Percentiles rank a stretch among this genome's conserved stretches.
Conservation (phyloP, 1,140 invertebrate genomes). For the Brachystomella parvula region DNA sequence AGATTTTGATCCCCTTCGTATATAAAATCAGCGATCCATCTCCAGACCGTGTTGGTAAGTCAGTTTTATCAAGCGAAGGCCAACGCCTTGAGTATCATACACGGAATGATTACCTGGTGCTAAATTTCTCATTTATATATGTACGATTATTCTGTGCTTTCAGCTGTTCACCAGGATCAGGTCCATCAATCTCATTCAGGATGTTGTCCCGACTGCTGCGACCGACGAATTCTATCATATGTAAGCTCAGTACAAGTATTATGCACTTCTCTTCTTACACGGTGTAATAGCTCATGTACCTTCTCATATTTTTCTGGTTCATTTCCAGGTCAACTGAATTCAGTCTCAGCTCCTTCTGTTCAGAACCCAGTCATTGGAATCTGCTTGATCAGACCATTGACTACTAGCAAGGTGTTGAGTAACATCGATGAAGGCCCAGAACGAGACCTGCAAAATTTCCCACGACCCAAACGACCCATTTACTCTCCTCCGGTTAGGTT, state of each 20-base stretch:
- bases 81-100: too few species aligned
- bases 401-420: background rate
- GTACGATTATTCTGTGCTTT: too few species aligned
- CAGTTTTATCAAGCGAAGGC: too few species aligned
- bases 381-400: conserved; percentile 7
- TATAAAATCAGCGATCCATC: too few species aligned
- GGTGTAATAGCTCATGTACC: background rate
- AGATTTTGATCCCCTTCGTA: too few species aligned
- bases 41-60: too few species aligned
- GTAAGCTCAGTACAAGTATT: conserved; percentile 8
- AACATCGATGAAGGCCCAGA: conserved; percentile 44
- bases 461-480: conserved; percentile 54
- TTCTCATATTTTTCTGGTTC: background rate
- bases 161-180: background rate
- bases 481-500: conserved; percentile 67
- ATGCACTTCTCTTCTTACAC: background rate
- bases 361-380: background rate
- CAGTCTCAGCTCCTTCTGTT: background rate
- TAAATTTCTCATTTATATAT: too few species aligned
- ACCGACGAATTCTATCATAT: conserved; percentile 18
- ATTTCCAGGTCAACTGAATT: conserved; percentile 15
- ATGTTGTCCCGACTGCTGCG: conserved; percentile 32
- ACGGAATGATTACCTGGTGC: too few species aligned
- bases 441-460: conserved; percentile 58
- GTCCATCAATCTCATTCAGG: conserved; percentile 3